Conservation (phyloP, 1,140 invertebrate species). For the Cyclina sinensis region DNA sequence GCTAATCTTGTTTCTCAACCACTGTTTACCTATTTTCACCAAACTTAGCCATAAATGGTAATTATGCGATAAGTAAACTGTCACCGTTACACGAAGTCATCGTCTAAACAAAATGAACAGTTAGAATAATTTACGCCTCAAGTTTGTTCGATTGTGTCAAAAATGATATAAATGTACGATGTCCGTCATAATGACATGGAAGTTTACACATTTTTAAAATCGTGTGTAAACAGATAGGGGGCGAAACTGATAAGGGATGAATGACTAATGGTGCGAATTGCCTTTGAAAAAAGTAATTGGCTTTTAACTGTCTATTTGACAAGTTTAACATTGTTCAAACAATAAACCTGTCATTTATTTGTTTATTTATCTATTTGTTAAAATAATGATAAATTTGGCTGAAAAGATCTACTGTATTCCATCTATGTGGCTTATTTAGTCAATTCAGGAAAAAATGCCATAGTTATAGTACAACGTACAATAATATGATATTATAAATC, state of each 20-base stretch:
- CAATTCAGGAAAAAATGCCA: no score
- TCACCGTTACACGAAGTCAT: slow-evolving; percentile 22
- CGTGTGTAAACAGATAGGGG: slow-evolving; percentile 16
- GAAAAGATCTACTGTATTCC: no score
- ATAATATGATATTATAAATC: no score
- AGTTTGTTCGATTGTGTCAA: slow-evolving; percentile 60
- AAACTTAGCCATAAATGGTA: slow-evolving; percentile 62
- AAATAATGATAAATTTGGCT: no score
- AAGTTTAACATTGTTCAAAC: no score
- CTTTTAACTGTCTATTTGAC: background rate
- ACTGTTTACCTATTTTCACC: slow-evolving; percentile 53
- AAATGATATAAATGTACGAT: slow-evolving; percentile 53
- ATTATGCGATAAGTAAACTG: slow-evolving; percentile 42
- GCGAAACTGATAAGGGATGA: slow-evolving; percentile 27
- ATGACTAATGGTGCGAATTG: slow-evolving; percentile 28
- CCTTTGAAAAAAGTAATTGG: background rate
- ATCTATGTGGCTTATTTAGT: no score
- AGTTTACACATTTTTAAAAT: slow-evolving; percentile 35
- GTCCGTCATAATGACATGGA: slow-evolving; percentile 39
- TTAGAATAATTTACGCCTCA: slow-evolving; percentile 65
- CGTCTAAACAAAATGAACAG: slow-evolving; percentile 63
- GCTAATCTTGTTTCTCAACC: slow-evolving; percentile 55
- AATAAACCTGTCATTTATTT: no score
- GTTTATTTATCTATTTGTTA: no score
- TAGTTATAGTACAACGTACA: no score